phyloP scores from a whole-genome alignment of 2,797 vertebrate genomes.

The Arctocebus calabarensis region DNA sequence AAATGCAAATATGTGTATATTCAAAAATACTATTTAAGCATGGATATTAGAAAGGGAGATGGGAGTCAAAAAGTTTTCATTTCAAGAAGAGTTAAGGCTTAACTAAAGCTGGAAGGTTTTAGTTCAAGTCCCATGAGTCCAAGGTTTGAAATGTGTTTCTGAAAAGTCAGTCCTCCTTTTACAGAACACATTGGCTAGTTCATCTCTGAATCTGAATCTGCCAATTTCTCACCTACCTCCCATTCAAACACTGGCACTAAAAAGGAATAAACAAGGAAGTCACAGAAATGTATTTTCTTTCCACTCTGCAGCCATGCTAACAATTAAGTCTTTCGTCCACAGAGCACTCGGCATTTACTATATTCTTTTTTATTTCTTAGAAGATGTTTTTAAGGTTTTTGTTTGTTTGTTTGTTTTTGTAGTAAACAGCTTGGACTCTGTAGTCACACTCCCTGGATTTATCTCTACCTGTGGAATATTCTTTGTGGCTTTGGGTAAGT shows the following conservation, averaged over 20 bases:
- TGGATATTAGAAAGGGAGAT: not conserved
- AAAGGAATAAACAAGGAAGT: not conserved
- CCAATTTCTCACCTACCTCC: not conserved
- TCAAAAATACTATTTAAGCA: constrained; percentile 40
- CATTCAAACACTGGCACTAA: constrained; percentile 1
- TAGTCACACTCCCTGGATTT: not conserved
- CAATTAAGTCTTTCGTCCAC: not conserved
- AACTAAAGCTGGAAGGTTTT: constrained; percentile 33
- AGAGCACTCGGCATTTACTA: not conserved
- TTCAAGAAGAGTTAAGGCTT: constrained; percentile 29
- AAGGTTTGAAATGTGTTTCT: constrained; percentile 56
- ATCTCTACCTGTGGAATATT: not conserved
- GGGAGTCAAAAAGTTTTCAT: constrained; percentile 9
- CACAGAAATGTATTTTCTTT: not conserved
- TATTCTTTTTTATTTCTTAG: not conserved
- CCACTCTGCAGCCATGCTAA: not conserved
- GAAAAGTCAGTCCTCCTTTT: constrained; percentile 2
- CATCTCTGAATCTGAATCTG: not conserved
- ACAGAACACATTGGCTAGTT: not conserved
- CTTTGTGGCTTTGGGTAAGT: not conserved
- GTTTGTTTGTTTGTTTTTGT: not conserved
- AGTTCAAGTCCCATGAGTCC: not conserved
- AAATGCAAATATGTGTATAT: constrained; percentile 44
- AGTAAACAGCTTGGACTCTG: not conserved
- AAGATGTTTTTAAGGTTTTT: not conserved